A percentile compares a stretch with the other conserved stretches of the same genome.
Conservation (phyloP, 2,113 vertebrate species). For the Chamaea fasciata region DNA sequence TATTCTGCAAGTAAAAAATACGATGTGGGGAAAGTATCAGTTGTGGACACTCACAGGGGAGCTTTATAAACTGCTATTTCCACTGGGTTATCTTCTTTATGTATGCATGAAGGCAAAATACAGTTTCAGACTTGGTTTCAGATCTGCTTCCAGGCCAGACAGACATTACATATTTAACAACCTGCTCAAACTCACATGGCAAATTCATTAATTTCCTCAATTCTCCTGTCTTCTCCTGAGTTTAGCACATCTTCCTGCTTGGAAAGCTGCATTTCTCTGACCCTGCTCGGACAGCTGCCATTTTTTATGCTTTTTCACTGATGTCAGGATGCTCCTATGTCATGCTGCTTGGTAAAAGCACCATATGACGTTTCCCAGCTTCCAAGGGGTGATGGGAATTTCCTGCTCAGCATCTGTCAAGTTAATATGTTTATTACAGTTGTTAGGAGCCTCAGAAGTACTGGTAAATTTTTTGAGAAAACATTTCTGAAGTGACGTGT, state of each 20-base stretch:
- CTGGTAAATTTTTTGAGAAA: neutral
- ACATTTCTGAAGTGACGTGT: neutral
- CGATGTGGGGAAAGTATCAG: neutral
- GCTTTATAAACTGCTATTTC: neutral
- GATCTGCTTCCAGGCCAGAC: constrained; percentile 11
- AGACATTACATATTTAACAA: constrained; percentile 25
- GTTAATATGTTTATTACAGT: neutral
- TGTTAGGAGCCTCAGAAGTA: neutral
- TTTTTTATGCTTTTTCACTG: neutral
- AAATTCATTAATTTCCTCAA: constrained; percentile 1
- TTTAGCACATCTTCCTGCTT: neutral
- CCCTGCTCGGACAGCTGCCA: neutral
- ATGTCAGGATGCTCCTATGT: neutral
- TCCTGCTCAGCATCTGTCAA: neutral
- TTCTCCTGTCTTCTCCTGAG: neutral
- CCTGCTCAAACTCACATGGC: neutral
- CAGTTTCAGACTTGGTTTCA: neutral
- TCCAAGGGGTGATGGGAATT: neutral
- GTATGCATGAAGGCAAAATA: neutral
- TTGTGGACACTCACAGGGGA: neutral
- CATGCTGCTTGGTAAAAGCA: neutral
- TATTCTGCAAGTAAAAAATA: neutral
- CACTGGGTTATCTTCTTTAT: neutral
- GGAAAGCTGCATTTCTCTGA: neutral
- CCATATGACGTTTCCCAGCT: neutral